Evolutionary conservation across 2,888 invertebrate genomes (phyloP).

Genomic region (Pseudolycoriella hygida): DNA sequence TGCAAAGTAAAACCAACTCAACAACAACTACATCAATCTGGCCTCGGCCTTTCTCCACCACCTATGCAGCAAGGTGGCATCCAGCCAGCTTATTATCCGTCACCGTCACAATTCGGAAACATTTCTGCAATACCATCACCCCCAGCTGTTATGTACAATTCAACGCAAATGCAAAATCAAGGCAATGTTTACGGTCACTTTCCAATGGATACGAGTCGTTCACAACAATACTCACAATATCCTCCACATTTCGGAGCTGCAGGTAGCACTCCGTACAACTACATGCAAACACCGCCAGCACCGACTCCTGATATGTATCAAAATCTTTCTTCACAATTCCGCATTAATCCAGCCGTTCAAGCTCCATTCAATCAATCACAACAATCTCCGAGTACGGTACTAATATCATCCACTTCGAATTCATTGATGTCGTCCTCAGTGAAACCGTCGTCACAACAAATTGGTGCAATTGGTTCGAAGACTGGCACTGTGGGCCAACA

Average conservation of each 20-base stretch:
- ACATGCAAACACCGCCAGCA: slow-evolving; percentile 43
- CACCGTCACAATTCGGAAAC: slow-evolving; percentile 55
- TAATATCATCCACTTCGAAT: slow-evolving; percentile 75
- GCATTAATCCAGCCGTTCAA: slow-evolving; percentile 37
- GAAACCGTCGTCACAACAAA: slow-evolving; percentile 63
- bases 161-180: slow-evolving; percentile 53
- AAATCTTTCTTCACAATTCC: slow-evolving; percentile 39
- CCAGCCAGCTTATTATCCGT: slow-evolving; percentile 41
- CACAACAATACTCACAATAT: slow-evolving; percentile 62
- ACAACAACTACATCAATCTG: slow-evolving; percentile 38
- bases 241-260: slow-evolving; percentile 45
- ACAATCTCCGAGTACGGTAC: slow-evolving; percentile 69
- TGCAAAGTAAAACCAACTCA: slow-evolving; percentile 75
- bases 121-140: slow-evolving; percentile 78
- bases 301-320: slow-evolving; percentile 54
- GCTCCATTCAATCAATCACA: slow-evolving; percentile 60
- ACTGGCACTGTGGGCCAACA: slow-evolving; percentile 19
- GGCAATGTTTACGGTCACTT: slow-evolving; percentile 71
- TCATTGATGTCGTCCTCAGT: slow-evolving; percentile 78
- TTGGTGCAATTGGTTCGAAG: slow-evolving; percentile 59
- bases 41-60: slow-evolving; percentile 39
- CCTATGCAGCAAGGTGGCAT: slow-evolving; percentile 36
- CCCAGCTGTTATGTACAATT: slow-evolving; percentile 63
- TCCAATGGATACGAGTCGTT: slow-evolving; percentile 54
- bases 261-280: slow-evolving; percentile 51